Evolutionary conservation across 2,797 vertebrate species (phyloP).

Genomic region (Menidia menidia): DNA sequence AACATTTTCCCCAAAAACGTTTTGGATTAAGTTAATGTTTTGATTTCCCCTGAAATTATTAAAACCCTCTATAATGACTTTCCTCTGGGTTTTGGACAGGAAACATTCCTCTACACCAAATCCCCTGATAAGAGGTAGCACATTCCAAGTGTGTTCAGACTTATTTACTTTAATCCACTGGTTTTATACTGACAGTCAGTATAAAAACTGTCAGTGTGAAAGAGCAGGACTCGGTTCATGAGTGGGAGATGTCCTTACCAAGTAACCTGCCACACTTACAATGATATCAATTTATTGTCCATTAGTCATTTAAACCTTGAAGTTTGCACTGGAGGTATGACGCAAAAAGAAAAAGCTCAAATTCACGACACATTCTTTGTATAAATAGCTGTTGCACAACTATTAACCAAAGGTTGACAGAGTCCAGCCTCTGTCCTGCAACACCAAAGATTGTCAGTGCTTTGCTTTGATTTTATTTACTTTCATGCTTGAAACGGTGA

Average conservation of each 20-base stretch:
- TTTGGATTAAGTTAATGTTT: conserved; percentile 49
- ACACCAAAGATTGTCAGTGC: conserved; percentile 1
- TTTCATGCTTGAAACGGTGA: conserved; percentile 31
- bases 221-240: conserved; percentile 1
- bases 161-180: conserved; percentile 31
- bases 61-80: conserved; percentile 54
- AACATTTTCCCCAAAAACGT: conserved; percentile 31
- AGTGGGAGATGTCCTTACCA: background rate
- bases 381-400: background rate
- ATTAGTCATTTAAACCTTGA: background rate
- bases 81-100: conserved; percentile 45
- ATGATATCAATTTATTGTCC: background rate
- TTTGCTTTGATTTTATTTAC: conserved; percentile 25
- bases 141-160: conserved; percentile 40
- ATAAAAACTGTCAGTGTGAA: background rate
- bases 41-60: conserved; percentile 56
- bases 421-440: background rate
- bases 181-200: conserved; percentile 20
- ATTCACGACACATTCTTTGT: background rate
- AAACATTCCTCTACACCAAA: conserved; percentile 55
- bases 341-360: background rate
- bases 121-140: conserved; percentile 39
- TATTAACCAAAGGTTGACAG: background rate
- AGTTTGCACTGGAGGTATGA: background rate
- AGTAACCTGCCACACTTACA: background rate